These are phyloP conservation scores for Aphelocoma californica DNA, from an alignment of 2,797 vertebrate genomes.

Conservation along the genomic window DNA sequence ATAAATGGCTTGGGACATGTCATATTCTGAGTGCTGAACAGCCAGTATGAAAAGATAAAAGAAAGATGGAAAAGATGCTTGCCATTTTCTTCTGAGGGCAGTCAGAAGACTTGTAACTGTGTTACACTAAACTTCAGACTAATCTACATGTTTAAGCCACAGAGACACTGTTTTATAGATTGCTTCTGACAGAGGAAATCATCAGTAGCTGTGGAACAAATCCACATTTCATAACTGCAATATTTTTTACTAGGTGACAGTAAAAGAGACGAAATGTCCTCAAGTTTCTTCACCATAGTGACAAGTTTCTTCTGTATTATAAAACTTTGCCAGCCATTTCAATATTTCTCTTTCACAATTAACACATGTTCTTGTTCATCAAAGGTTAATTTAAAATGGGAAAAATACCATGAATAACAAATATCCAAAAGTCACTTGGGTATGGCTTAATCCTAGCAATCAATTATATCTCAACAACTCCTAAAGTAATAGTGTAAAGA, in stretches of 20 bases:
- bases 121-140: neutral
- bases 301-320: neutral
- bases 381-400: neutral
- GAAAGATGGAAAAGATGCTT: neutral
- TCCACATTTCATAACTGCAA: neutral
- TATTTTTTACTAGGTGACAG: neutral
- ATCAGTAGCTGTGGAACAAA: neutral
- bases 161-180: neutral
- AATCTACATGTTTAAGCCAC: neutral
- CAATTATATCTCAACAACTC: neutral
- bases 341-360: neutral
- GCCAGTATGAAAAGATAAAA: neutral
- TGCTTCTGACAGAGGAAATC: neutral
- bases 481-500: neutral
- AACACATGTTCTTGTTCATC: neutral
- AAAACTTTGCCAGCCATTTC: neutral
- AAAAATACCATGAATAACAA: neutral
- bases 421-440: neutral
- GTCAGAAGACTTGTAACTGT: neutral
- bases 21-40: neutral
- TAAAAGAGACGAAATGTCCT: neutral
- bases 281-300: neutral
- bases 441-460: neutral
- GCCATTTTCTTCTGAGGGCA: neutral
- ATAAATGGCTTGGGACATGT: fast-evolving